These are phyloP conservation scores for Aspidiotus destructor DNA, from an alignment of 2,888 invertebrate genomes.

Conservation along the genomic window DNA sequence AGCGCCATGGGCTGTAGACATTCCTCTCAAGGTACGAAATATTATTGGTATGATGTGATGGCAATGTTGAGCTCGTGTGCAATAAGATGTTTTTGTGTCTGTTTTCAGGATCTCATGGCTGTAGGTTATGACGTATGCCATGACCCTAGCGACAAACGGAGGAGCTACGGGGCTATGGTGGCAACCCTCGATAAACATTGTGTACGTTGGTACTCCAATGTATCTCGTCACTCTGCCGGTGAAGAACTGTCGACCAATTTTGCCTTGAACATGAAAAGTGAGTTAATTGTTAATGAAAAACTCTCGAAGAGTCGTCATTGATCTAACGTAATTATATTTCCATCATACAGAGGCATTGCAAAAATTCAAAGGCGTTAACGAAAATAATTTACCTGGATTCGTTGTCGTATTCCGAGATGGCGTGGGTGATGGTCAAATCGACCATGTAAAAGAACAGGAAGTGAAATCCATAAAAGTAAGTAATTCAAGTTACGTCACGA, in stretches of 20 bases:
- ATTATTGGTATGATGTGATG: too few relatives aligned
- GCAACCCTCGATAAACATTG: conserved; percentile 43
- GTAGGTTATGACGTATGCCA: conserved; percentile 85
- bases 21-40: conserved; percentile 45
- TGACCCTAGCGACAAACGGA: conserved; percentile 55
- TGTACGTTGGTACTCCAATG: conserved; percentile 59
- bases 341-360: conserved; percentile 45
- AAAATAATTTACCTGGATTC: conserved; percentile 50
- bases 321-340: too few relatives aligned
- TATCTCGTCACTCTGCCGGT: conserved; percentile 60
- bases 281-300: conserved; percentile 35
- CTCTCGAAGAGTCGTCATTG: too few relatives aligned
- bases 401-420: conserved; percentile 85
- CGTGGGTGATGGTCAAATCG: conserved; percentile 84
- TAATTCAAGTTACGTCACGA: not conserved
- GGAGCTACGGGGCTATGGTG: conserved; percentile 47
- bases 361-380: conserved; percentile 47
- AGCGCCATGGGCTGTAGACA: conserved; percentile 69
- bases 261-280: conserved; percentile 50
- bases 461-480: conserved; percentile 46
- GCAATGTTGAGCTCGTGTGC: too few relatives aligned
- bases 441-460: conserved; percentile 67
- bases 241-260: conserved; percentile 69
- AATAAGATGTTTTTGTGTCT: too few relatives aligned
- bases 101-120: conserved; percentile 57